A percentile compares a stretch with the other conserved stretches of the same genome.
These are phyloP conservation scores for Acanthurus leucopareius DNA, from an alignment of 2,797 vertebrate genomes.

Conservation along the genomic window DNA sequence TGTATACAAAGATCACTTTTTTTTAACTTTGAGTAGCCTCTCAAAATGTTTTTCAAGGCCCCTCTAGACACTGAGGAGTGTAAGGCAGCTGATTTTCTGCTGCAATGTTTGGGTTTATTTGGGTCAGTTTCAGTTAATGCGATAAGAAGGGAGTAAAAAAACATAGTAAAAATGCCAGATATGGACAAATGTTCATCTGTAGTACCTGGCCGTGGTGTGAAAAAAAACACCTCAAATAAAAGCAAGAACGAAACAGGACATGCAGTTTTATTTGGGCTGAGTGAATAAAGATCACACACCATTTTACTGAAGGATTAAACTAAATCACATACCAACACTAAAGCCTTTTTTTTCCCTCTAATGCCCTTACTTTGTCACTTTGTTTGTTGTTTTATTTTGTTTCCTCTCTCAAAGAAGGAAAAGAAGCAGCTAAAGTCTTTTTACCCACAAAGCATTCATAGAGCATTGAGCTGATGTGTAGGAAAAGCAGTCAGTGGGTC, in stretches of 20 bases:
- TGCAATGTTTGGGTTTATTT: slow-evolving; percentile 11
- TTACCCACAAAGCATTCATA: neutral
- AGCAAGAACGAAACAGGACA: too few species aligned
- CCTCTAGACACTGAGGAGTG: neutral
- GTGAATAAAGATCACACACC: neutral
- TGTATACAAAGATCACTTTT: neutral
- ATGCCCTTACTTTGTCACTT: slow-evolving; percentile 17
- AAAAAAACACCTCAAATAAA: too few species aligned
- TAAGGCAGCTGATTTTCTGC: neutral
- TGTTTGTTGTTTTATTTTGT: neutral
- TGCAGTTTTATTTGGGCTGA: too few species aligned
- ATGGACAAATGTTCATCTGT: too few species aligned
- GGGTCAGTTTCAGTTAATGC: too few species aligned
- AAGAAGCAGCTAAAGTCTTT: neutral
- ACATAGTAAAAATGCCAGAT: too few species aligned
- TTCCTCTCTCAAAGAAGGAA: neutral
- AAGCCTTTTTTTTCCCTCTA: neutral
- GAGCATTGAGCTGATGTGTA: too few species aligned
- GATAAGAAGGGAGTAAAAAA: too few species aligned
- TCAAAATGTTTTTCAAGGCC: slow-evolving; percentile 1
- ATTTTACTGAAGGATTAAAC: neutral
- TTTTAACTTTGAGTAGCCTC: neutral
- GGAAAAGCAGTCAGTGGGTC: too few species aligned
- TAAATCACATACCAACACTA: neutral
- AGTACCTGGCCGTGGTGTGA: too few species aligned